Evolutionary conservation across 2,113 vertebrate species (phyloP).

Genomic region (Abramis brama): DNA sequence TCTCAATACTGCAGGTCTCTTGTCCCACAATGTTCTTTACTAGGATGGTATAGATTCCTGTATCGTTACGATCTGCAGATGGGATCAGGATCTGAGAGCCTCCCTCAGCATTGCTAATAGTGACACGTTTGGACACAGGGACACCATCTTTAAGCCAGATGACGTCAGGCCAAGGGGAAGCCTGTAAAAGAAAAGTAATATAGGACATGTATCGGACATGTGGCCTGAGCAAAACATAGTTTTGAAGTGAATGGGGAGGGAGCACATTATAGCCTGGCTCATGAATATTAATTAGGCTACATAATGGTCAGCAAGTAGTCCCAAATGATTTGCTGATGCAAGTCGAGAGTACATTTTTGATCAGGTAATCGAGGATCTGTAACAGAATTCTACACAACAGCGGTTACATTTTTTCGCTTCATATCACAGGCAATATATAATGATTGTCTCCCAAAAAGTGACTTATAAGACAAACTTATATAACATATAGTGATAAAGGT

Average conservation of each 20-base stretch:
- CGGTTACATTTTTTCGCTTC: neutral
- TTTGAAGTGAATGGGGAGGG: neutral
- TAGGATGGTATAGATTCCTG: conserved; percentile 80
- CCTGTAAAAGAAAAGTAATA: conserved; percentile 69
- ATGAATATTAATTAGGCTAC: neutral
- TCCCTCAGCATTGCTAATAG: conserved; percentile 73
- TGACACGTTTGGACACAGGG: conserved; percentile 75
- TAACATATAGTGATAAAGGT: neutral
- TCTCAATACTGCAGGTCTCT: conserved; percentile 79
- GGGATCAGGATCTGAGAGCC: conserved; percentile 84
- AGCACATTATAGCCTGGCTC: neutral
- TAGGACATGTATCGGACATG: neutral
- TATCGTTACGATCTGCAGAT: conserved; percentile 76
- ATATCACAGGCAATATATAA: neutral
- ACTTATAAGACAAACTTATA: neutral
- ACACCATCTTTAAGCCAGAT: conserved; percentile 86
- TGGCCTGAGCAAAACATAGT: neutral
- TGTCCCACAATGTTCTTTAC: conserved; percentile 79
- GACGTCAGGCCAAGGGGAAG: conserved; percentile 81
- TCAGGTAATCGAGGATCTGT: neutral
- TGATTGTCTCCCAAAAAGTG: neutral
- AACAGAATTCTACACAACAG: neutral
- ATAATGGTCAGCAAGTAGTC: neutral
- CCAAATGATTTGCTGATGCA: neutral
- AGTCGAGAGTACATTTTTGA: neutral